Conservation (phyloP, 2,797 vertebrate species). For the Holocentrus rufus region DNA sequence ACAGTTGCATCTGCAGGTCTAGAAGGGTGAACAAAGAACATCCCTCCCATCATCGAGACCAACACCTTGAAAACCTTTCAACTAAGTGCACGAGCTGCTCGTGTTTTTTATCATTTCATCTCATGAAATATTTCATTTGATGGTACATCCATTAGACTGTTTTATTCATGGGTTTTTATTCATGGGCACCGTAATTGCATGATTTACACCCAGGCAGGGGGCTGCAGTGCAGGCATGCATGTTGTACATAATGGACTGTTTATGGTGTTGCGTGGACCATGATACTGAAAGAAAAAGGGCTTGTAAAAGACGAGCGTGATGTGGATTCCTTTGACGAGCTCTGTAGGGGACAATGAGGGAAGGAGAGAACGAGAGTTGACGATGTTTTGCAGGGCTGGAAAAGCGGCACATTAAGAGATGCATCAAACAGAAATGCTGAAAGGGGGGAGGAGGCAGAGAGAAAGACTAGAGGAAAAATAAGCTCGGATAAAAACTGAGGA, state of each 20-base stretch:
- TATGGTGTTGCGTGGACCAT: slow-evolving; percentile 30
- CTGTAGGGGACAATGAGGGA: background rate
- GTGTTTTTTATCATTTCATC: slow-evolving; percentile 7
- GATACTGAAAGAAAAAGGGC: slow-evolving; percentile 38
- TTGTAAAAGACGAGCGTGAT: slow-evolving; percentile 28
- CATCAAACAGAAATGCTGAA: slow-evolving; percentile 9
- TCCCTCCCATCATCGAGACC: slow-evolving; percentile 17
- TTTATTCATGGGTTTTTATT: slow-evolving; percentile 11
- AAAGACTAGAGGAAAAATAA: background rate
- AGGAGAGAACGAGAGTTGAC: background rate
- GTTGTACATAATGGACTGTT: slow-evolving; percentile 42
- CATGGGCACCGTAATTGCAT: slow-evolving; percentile 30
- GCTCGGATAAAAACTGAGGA: background rate
- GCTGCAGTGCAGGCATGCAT: background rate
- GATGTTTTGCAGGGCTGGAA: background rate
- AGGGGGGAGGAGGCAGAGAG: background rate
- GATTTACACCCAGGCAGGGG: slow-evolving; percentile 40
- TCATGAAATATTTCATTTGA: slow-evolving; percentile 29
- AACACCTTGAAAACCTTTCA: slow-evolving; percentile 20
- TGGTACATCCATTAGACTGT: slow-evolving; percentile 22
- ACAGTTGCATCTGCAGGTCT: background rate
- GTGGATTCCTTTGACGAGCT: slow-evolving; percentile 18
- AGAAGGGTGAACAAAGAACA: background rate
- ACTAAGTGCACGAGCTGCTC: slow-evolving; percentile 27
- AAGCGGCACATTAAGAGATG: background rate